phyloP scores from a whole-genome alignment of 2,888 invertebrate species.

The Lithophane semibrunnea region DNA sequence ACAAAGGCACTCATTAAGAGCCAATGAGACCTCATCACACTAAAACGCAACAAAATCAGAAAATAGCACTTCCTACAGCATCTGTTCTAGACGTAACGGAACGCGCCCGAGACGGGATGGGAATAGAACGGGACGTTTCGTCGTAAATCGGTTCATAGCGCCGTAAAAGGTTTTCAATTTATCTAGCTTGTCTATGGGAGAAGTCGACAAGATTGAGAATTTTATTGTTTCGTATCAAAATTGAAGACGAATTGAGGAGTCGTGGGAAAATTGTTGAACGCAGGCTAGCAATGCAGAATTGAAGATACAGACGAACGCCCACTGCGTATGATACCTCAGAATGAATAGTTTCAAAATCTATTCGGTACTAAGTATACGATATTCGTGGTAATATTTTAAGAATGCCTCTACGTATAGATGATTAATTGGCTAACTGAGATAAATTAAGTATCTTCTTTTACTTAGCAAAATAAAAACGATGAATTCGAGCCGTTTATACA shows the following conservation, averaged over 20 bases:
- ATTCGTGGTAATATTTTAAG: not conserved
- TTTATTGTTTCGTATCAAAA: slow-evolving; percentile 43
- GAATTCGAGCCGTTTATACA: no score
- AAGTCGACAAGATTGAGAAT: slow-evolving; percentile 22
- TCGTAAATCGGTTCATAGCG: slow-evolving; percentile 42
- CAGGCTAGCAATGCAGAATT: not conserved
- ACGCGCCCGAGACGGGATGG: slow-evolving; percentile 20
- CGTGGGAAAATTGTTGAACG: slow-evolving; percentile 19
- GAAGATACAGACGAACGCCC: not conserved
- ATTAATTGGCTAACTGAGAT: not conserved
- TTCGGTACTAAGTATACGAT: not conserved
- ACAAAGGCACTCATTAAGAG: slow-evolving; percentile 39
- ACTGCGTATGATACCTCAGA: not conserved
- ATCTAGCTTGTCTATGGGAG: slow-evolving; percentile 19
- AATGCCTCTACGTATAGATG: not conserved
- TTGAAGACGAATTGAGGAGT: slow-evolving; percentile 15
- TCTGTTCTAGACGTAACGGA: slow-evolving; percentile 12
- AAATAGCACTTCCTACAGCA: not conserved
- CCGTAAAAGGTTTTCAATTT: slow-evolving; percentile 47
- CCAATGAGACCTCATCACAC: slow-evolving; percentile 1
- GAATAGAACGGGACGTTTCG: slow-evolving; percentile 4
- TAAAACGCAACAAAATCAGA: slow-evolving; percentile 37
- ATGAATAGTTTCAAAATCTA: no score
- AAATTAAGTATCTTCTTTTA: not conserved
- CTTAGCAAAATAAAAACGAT: not conserved